phyloP scores from a whole-genome alignment of 1,140 invertebrate species.

The Babylonia areolata region DNA sequence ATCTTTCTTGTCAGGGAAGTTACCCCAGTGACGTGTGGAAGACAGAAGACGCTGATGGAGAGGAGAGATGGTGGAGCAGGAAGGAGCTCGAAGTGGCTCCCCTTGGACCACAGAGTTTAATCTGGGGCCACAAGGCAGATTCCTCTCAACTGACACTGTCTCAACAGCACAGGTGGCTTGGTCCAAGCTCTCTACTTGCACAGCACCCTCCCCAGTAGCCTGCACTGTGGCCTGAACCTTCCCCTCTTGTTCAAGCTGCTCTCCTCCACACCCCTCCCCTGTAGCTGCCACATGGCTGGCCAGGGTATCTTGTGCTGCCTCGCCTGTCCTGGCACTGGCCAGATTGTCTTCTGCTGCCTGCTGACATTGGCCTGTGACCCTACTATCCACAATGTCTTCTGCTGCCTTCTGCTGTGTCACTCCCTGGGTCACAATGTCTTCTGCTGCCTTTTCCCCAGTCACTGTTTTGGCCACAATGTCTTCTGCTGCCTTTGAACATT shows the following conservation, averaged over 20 bases:
- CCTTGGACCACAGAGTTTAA: not conserved
- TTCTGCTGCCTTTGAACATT: slow-evolving; percentile 24
- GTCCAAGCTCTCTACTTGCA: not conserved
- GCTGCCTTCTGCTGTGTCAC: slow-evolving; percentile 40
- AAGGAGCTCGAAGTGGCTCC: not conserved
- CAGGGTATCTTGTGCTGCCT: slow-evolving; percentile 1
- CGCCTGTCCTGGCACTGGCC: slow-evolving; percentile 29
- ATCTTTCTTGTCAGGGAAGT: slow-evolving; percentile 33
- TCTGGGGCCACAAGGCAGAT: not conserved
- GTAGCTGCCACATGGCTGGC: not conserved
- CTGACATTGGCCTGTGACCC: not conserved
- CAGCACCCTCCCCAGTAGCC: slow-evolving; percentile 35
- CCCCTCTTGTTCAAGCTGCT: no score
- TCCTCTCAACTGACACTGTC: not conserved
- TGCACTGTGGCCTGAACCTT: not conserved
- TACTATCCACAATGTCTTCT: slow-evolving; percentile 42
- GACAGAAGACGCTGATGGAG: not conserved
- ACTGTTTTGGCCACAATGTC: not conserved
- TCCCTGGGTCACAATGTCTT: slow-evolving; percentile 26
- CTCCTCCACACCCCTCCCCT: no score
- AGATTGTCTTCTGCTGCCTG: slow-evolving; percentile 17
- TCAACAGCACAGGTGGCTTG: not conserved
- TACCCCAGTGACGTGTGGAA: slow-evolving; percentile 35
- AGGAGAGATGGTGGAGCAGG: not conserved
- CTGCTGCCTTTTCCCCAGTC: slow-evolving; percentile 2